These are phyloP conservation scores for Callithrix jacchus DNA, from an alignment of 2,113 vertebrate genomes.

Conservation along the genomic window DNA sequence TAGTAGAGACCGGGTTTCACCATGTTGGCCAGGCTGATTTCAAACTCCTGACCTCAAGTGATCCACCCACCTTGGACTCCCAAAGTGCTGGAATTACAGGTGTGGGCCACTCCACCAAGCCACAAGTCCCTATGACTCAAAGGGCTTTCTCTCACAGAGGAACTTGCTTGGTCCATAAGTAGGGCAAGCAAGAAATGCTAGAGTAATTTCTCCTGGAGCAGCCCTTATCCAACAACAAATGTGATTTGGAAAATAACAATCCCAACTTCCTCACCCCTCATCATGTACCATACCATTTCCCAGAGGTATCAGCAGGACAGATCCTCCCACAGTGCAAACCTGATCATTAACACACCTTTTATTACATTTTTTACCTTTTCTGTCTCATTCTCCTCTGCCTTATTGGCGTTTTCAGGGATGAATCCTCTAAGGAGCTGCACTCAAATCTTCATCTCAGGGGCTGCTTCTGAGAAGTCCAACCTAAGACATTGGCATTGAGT, in stretches of 20 bases:
- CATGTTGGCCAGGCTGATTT: no score
- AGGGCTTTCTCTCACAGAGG: neutral
- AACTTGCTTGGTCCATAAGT: neutral
- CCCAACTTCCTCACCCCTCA: neutral
- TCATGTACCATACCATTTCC: neutral
- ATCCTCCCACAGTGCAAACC: neutral
- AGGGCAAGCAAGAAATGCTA: neutral
- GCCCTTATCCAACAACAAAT: neutral
- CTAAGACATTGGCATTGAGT: neutral
- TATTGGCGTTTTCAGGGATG: neutral
- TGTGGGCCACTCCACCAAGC: no score
- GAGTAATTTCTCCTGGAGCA: neutral
- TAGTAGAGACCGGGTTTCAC: no score
- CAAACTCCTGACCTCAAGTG: no score
- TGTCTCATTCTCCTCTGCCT: neutral
- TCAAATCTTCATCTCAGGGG: neutral
- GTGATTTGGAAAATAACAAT: neutral
- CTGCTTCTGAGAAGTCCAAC: neutral
- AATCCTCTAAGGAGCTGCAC: neutral
- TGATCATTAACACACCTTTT: neutral
- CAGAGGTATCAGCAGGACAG: neutral
- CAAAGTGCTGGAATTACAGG: no score
- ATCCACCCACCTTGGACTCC: no score
- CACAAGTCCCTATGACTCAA: neutral
- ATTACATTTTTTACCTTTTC: neutral